These are phyloP conservation scores for Ciconia nigra DNA, from an alignment of 2,797 vertebrate genomes.

Conservation along the genomic window DNA sequence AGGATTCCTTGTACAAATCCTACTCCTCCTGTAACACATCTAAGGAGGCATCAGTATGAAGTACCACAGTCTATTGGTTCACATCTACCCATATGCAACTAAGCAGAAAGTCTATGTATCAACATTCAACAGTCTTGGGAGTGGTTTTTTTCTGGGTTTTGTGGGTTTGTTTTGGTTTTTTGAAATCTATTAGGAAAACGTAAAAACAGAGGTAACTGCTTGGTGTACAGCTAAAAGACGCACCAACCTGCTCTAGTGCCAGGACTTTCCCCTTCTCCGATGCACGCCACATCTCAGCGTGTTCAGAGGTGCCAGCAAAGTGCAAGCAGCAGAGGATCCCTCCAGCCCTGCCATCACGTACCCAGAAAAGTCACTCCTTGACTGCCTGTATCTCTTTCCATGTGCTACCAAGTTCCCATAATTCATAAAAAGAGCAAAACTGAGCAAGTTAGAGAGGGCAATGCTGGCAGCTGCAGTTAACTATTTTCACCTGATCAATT, in stretches of 20 bases:
- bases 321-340: background rate
- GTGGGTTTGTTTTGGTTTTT: background rate
- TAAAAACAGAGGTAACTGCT: background rate
- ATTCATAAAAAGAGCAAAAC: background rate
- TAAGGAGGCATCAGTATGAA: background rate
- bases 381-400: background rate
- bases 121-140: too few species aligned
- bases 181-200: background rate
- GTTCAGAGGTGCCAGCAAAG: background rate
- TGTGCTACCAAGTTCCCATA: background rate
- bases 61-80: background rate
- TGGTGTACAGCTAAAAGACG: background rate
- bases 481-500: background rate
- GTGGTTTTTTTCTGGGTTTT: background rate
- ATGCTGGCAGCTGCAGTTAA: background rate
- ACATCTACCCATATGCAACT: background rate
- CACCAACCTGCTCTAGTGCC: too few species aligned
- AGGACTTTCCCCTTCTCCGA: background rate
- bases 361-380: background rate
- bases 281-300: fast-evolving
- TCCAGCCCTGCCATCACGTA: background rate
- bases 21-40: background rate
- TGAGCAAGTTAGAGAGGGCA: background rate
- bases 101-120: background rate
- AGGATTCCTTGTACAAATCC: background rate